Percentiles rank a stretch among this genome's conserved stretches.
Evolutionary conservation across 2,797 vertebrate species (phyloP).

Genomic region (Kryptopterus vitreolus): DNA sequence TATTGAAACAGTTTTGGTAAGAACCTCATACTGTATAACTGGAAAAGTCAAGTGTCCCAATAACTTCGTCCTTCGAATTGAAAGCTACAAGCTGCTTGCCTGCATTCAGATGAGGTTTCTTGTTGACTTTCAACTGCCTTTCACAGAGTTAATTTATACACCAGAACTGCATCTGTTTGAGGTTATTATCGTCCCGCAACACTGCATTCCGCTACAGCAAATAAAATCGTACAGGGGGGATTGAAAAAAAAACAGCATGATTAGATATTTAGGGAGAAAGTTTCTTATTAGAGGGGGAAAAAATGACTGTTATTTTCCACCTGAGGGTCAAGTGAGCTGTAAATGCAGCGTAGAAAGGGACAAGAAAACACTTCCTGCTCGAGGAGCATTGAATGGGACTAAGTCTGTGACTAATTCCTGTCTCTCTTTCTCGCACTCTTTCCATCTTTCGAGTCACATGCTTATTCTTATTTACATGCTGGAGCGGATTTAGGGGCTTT

Average conservation of each 20-base stretch:
- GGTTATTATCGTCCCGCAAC: not conserved
- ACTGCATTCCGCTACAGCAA: not conserved
- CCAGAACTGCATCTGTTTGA: not conserved
- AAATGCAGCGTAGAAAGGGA: not conserved
- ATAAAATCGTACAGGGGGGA: not conserved
- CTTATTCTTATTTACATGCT: constrained; percentile 3
- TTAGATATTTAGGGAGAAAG: too few species aligned
- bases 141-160: not conserved
- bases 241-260: not conserved
- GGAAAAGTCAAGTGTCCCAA: too few species aligned
- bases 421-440: too few species aligned
- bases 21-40: too few species aligned
- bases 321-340: too few species aligned
- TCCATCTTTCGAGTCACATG: not conserved
- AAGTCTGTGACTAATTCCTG: constrained; percentile 7
- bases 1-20: too few species aligned
- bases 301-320: too few species aligned
- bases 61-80: too few species aligned
- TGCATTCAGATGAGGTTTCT: not conserved
- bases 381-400: not conserved
- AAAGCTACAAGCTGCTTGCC: not conserved
- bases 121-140: not conserved
- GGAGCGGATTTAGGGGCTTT: not conserved
- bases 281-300: too few species aligned
- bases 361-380: not conserved